Evolutionary conservation across 2,888 invertebrate species (phyloP).

Genomic region (Xiphydria camelus): DNA sequence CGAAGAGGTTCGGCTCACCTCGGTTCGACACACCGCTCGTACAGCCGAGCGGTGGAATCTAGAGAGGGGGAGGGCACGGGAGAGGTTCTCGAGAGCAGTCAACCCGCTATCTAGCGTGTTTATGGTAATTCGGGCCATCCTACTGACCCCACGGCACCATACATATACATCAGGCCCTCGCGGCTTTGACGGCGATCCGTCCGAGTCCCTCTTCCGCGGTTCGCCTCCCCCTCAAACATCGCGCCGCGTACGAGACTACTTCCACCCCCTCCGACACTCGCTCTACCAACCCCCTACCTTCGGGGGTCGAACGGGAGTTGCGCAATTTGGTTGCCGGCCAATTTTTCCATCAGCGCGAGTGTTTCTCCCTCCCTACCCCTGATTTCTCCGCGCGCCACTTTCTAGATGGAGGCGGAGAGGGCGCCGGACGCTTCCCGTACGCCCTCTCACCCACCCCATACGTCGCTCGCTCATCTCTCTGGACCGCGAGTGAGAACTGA

Average conservation of each 20-base stretch:
- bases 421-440: too few relatives aligned
- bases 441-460: too few relatives aligned
- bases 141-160: conserved; percentile 42
- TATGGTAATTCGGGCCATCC: conserved; percentile 46
- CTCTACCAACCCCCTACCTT: too few relatives aligned
- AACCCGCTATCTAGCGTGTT: conserved; percentile 46
- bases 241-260: background rate
- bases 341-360: conserved; percentile 9
- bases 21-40: background rate
- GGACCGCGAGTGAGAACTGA: conserved; percentile 4
- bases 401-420: too few relatives aligned
- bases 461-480: too few relatives aligned
- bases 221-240: conserved; percentile 11
- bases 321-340: conserved; percentile 37
- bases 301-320: conserved; percentile 22
- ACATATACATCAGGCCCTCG: conserved; percentile 47
- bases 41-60: background rate
- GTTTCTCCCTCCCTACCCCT: background rate
- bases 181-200: conserved; percentile 45
- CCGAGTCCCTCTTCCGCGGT: conserved; percentile 15
- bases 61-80: background rate
- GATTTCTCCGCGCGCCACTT: background rate
- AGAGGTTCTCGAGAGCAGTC: conserved; percentile 27
- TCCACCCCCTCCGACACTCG: too few relatives aligned
- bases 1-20: conserved; percentile 8